These are phyloP conservation scores for Verasper variegatus DNA, from an alignment of 2,113 vertebrate genomes.

Conservation along the genomic window DNA sequence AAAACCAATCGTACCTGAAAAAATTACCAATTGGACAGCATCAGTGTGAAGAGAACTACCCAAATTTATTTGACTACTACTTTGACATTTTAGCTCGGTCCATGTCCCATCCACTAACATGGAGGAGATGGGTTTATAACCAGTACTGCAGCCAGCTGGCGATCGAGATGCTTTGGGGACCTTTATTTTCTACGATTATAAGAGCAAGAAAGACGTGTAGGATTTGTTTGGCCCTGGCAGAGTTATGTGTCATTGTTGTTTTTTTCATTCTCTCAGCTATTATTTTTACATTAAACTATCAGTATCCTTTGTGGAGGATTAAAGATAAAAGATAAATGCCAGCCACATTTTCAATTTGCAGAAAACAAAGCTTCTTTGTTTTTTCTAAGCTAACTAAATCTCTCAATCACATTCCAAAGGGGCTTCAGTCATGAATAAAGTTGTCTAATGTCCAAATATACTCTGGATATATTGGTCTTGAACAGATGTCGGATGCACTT, in stretches of 20 bases:
- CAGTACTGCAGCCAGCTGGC: no score
- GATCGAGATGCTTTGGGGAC: background rate
- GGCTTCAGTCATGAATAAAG: conserved; percentile 9
- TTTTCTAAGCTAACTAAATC: background rate
- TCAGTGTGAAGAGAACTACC: no score
- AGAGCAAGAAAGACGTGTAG: background rate
- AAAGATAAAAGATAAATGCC: conserved; percentile 5
- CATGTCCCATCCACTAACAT: no score
- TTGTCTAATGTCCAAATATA: conserved; percentile 40
- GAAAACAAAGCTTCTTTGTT: background rate
- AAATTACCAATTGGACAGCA: no score
- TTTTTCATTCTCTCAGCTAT: background rate
- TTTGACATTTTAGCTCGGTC: no score
- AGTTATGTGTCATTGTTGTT: background rate
- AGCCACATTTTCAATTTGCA: background rate
- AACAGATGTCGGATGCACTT: conserved; percentile 28
- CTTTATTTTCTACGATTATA: background rate
- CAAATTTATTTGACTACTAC: no score
- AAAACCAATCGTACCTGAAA: no score
- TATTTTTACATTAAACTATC: background rate
- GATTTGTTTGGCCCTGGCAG: background rate
- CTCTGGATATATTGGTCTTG: conserved; percentile 48
- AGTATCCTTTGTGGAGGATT: background rate
- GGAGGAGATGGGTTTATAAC: no score
- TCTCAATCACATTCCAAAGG: conserved; percentile 34